These are phyloP conservation scores for Xiphophorus hellerii DNA, from an alignment of 2,113 vertebrate species.

Conservation along the genomic window DNA sequence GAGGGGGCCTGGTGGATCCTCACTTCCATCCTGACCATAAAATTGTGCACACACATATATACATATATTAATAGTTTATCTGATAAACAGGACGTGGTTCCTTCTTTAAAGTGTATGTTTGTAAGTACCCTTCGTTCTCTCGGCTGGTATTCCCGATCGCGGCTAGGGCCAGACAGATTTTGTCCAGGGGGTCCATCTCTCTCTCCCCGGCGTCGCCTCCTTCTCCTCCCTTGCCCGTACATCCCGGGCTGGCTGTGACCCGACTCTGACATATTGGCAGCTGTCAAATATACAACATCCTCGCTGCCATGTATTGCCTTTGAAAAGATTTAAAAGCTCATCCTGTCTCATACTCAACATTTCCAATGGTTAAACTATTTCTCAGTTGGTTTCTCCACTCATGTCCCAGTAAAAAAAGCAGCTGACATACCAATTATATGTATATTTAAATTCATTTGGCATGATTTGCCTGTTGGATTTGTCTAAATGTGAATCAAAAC, in stretches of 20 bases:
- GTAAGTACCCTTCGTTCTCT: constrained; percentile 82
- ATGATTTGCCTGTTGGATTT: neutral
- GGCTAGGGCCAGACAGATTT: constrained; percentile 89
- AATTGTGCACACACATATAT: neutral
- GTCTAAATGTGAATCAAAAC: too few relatives aligned
- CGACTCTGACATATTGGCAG: constrained; percentile 86
- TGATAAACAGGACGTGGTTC: fast-evolving
- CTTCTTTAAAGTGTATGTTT: fast-evolving
- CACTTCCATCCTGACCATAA: constrained; percentile 84
- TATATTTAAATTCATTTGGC: neutral
- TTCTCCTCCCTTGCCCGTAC: constrained; percentile 85
- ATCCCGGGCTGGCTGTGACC: constrained; percentile 92
- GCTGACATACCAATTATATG: neutral
- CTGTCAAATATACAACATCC: neutral
- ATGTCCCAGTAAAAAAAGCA: constrained; percentile 4
- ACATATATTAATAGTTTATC: neutral
- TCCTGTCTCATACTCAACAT: constrained; percentile 37
- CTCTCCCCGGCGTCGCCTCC: constrained; percentile 84
- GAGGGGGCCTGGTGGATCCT: constrained; percentile 80
- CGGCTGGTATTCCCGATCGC: constrained; percentile 86
- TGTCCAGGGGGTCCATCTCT: constrained; percentile 84
- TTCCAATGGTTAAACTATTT: constrained; percentile 44
- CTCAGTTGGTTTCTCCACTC: constrained; percentile 24
- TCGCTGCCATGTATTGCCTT: constrained; percentile 62
- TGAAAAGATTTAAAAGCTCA: constrained; percentile 59